Evolutionary conservation across 2,888 invertebrate genomes (phyloP), one percentile per base, ranked within the genome.

Genomic region (Callinectes sapidus): DNA sequence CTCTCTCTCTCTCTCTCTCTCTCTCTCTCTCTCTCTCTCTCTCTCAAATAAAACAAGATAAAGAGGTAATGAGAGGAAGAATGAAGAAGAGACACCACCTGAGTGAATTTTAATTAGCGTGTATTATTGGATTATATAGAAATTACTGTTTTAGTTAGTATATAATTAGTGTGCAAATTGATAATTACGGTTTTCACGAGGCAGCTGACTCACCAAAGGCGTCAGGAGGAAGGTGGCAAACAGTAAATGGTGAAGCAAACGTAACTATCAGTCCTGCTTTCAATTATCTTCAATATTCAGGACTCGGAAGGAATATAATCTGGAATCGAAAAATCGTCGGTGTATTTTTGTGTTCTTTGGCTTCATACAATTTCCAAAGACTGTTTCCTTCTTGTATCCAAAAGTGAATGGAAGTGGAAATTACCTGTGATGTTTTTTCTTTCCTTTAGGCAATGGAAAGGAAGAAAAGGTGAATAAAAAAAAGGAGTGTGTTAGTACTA

Each of bases 131-230:
- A 71, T 71, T n/a, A 71, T 6, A 23, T n/a, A 71, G 71, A 71
- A 71, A 71, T 71, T n/a, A 71, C 28, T 71, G 71, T 71, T 71
- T 71, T 28, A n/a, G n/a, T 71, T 28, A 71, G 28, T n/a, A 71
- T 71, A 71, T 71, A 71, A 71, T 71, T 71, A 71, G 71, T 71
- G 71, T 71, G 71, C 71, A 71, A 71, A 71, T 71, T 71, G 71
- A 71, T 28, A 71, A 71, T 71, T 71, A 71, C n/a, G 23, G 28
- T 71, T 71, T 48, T 71, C n/a, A 71, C 28, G 28, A 28, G 71
- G 23, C 13, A 8, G 71, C 28, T 28, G 71, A 23, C 71, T 71
- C 71, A 28, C 28, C 28, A 10, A 71, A 71, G n/a, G 13, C 28
- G 71, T 71, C 8, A 71, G 0, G 28, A 28, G 71, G 71, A 28